Evolutionary conservation across 2,888 invertebrate species (phyloP), one percentile per base, ranked within the genome.

Genomic region (Conistra vaccinii): DNA sequence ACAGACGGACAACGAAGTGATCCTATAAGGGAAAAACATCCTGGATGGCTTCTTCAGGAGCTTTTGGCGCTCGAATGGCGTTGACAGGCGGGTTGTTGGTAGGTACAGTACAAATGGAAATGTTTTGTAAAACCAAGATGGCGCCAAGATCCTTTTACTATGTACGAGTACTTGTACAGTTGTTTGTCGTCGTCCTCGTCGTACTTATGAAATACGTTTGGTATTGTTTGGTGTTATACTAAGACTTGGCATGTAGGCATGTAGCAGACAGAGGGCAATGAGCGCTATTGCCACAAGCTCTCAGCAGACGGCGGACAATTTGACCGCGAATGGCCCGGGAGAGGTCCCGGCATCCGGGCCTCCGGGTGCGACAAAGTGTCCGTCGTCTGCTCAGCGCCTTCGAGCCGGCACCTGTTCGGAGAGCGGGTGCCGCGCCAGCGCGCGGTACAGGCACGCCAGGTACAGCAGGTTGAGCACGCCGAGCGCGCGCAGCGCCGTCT

Each of bases 391-490:
- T 62, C 26, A 63, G 42, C 20, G 45, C 45, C 20, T 20, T 20
- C 26, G 17, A 39, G 20, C 32, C 5, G 32, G 42, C 23, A 95
- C 95, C 93, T 95, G 94, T 35, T 89, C 85, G 0, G 95, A 94
- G 9, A 95, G 90, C 5, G 95, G 95, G 69, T 93, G 79, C 0
- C 53, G 63, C 1, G 73, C 58, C 3, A 96, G 93, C 67, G 91
- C 90, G 55, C 90, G 91, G 90, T 93, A 94, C 29, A 96, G 93
- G 61, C 78, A 79, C 6, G 85, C 92, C 6, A 92, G 90, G 91
- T 96, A 95, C 23, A 95, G 91, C 86, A 95, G 87, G 90, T 95
- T 96, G 86, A 92, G 91, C 55, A 92, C 92, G 69, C 92, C 96
- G 6, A 95, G 93, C 78, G 91, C 80, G 51, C 95, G 92, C 90